Conservation (phyloP, 1,140 invertebrate species). For the Pseudoatta argentina region DNA sequence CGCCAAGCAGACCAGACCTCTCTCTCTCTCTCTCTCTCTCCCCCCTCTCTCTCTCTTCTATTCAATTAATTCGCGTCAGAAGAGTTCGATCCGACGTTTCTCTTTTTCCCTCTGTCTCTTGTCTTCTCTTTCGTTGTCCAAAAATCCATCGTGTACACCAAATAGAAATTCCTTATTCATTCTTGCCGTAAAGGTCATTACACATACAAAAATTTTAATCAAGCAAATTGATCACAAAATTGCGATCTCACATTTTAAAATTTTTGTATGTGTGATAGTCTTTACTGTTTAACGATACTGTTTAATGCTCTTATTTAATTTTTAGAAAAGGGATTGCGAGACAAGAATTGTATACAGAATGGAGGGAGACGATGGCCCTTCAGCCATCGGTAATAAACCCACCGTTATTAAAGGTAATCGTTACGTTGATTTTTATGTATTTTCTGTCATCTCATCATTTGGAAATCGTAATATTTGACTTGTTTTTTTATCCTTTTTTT, state of each 20-base stretch:
- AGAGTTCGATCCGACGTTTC: background rate
- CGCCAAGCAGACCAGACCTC: too few species aligned
- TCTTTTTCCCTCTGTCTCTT: too few species aligned
- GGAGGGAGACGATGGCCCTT: slow-evolving; percentile 87
- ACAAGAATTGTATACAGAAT: slow-evolving; percentile 73
- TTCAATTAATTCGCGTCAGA: background rate
- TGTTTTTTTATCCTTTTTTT: background rate
- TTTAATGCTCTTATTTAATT: slow-evolving; percentile 10
- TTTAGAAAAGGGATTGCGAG: slow-evolving; percentile 56
- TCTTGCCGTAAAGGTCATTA: background rate
- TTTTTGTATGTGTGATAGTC: too few species aligned
- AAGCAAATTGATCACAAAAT: too few species aligned
- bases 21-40: background rate
- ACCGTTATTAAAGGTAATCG: slow-evolving; percentile 88
- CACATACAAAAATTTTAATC: too few species aligned
- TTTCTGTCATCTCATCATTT: background rate
- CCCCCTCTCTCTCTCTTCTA: background rate
- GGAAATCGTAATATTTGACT: background rate
- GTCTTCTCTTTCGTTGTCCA: background rate
- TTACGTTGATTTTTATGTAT: background rate
- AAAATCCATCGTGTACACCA: background rate
- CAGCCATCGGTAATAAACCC: slow-evolving; percentile 90
- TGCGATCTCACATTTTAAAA: too few species aligned
- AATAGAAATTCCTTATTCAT: too few species aligned
- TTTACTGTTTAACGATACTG: background rate